Evolutionary conservation across 1,140 invertebrate genomes (phyloP).

Genomic region (Scylla paramamosain): DNA sequence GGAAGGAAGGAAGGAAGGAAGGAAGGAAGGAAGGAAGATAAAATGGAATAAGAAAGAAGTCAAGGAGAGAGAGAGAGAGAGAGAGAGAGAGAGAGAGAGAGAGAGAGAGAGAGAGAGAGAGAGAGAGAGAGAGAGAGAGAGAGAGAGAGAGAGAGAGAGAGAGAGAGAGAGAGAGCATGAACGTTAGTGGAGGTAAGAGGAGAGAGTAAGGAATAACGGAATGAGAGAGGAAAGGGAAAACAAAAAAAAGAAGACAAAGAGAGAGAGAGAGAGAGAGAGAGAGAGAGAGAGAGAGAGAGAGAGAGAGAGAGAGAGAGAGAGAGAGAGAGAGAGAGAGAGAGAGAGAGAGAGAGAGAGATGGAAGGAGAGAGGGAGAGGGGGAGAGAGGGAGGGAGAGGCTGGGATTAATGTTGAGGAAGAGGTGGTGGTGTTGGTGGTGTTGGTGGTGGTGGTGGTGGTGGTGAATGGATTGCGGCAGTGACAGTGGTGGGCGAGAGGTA

Average conservation of each 20-base stretch:
- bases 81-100: slow-evolving; percentile 30
- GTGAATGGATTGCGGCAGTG: too few relatives aligned
- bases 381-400: background rate
- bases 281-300: slow-evolving; percentile 35
- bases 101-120: slow-evolving; percentile 50
- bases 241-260: background rate
- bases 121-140: slow-evolving; percentile 32
- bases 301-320: background rate
- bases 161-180: background rate
- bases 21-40: background rate
- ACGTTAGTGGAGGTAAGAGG: background rate
- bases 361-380: too few relatives aligned
- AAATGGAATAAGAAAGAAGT: background rate
- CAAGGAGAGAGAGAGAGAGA: background rate
- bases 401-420: background rate
- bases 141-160: slow-evolving; percentile 29
- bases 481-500: too few relatives aligned
- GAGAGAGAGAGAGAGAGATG: too few relatives aligned
- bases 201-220: background rate
- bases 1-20: background rate
- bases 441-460: too few relatives aligned
- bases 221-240: background rate
- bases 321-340: too few relatives aligned
- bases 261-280: slow-evolving; percentile 37
- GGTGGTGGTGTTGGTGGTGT: too few relatives aligned